phyloP scores from a whole-genome alignment of 53 echinoderm and acorn worm genomes.

The Temnopleurus reevesii region DNA sequence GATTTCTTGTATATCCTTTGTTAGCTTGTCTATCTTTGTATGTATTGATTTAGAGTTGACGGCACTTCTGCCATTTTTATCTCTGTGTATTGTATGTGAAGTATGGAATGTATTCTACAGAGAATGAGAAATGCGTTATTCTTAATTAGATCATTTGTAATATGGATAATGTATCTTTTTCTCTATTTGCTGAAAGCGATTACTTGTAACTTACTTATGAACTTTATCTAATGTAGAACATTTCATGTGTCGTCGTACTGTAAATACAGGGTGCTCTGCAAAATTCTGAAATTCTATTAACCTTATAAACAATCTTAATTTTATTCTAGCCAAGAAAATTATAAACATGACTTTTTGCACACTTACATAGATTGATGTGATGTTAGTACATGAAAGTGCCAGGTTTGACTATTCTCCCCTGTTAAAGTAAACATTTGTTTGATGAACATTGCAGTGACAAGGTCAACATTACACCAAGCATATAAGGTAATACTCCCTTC shows the following conservation, averaged over 20 bases:
- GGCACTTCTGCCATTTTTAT: slow-evolving; percentile 1
- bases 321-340: too few species aligned
- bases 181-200: neutral
- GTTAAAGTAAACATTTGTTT: too few species aligned
- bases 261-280: slow-evolving; percentile 21
- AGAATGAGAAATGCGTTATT: neutral
- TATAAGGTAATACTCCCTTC: too few species aligned
- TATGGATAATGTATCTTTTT: neutral
- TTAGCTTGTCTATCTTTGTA: slow-evolving; percentile 1
- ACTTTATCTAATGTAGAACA: slow-evolving; percentile 1
- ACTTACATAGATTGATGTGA: too few species aligned
- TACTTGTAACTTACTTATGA: neutral
- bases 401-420: too few species aligned
- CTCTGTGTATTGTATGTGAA: neutral
- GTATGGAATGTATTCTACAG: slow-evolving; percentile 1
- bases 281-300: slow-evolving; percentile 5
- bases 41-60: neutral
- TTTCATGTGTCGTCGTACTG: neutral
- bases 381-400: too few species aligned
- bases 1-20: slow-evolving; percentile 9
- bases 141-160: slow-evolving; percentile 2
- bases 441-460: too few species aligned
- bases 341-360: too few species aligned
- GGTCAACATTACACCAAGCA: too few species aligned
- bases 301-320: too few species aligned